These are phyloP conservation scores for Cryptosula pallasiana DNA, from an alignment of 2,888 invertebrate species.

Conservation along the genomic window DNA sequence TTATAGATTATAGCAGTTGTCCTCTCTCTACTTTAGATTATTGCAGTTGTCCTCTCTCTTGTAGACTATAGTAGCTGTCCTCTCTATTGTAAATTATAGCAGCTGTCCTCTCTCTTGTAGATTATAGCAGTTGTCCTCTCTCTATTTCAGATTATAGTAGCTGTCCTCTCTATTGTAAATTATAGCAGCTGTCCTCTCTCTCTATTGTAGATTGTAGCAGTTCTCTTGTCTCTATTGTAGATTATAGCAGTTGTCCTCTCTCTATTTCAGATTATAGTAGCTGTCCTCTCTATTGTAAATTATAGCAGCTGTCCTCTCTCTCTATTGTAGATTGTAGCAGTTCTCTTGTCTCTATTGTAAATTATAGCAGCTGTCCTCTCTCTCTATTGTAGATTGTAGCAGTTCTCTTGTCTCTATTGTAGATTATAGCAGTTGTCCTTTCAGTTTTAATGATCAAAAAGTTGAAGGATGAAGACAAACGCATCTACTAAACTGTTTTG, in stretches of 20 bases:
- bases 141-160: too few species aligned
- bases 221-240: not conserved
- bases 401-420: not conserved
- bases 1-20: too few species aligned
- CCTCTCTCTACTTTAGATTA: too few species aligned
- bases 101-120: not conserved
- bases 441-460: conserved; percentile 17
- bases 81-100: too few species aligned
- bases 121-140: too few species aligned
- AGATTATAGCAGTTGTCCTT: conserved; percentile 5
- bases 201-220: too few species aligned
- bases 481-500: conserved; percentile 6
- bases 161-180: too few species aligned
- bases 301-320: not conserved
- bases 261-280: not conserved
- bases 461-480: conserved; percentile 16
- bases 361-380: not conserved
- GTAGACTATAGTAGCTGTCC: too few species aligned
- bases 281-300: not conserved
- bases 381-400: not conserved
- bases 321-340: not conserved
- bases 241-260: not conserved
- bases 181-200: too few species aligned
- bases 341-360: not conserved
- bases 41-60: too few species aligned